Percentiles rank a stretch among this genome's conserved stretches.
Conservation (phyloP, 1,140 invertebrate genomes). For the Oncopodura yosiiana region DNA sequence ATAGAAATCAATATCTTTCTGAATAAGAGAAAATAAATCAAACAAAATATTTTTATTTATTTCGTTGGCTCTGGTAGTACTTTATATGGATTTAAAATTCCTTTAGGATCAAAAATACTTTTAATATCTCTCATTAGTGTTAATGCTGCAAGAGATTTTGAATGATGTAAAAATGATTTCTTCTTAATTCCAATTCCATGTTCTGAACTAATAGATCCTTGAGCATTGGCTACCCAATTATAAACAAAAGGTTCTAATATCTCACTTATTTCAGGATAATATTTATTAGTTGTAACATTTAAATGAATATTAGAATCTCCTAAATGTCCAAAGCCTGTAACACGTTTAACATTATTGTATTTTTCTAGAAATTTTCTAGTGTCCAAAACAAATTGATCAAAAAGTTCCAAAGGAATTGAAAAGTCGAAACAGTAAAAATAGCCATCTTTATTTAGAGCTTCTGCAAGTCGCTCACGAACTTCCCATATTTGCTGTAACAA, state of each 20-base stretch:
- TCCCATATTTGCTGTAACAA: conserved; percentile 63
- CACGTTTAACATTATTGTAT: conserved; percentile 36
- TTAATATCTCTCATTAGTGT: conserved; percentile 76
- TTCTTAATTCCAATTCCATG: conserved; percentile 91
- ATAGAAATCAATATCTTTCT: too few species aligned
- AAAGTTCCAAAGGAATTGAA: conserved; percentile 68
- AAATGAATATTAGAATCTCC: conserved; percentile 87
- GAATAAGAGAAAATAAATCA: background rate
- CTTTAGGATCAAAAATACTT: conserved; percentile 75
- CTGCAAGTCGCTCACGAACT: conserved; percentile 74
- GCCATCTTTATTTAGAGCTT: conserved; percentile 64
- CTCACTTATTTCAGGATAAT: conserved; percentile 55
- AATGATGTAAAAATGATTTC: conserved; percentile 70
- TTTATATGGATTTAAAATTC: conserved; percentile 95
- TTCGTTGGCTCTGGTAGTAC: conserved; percentile 49
- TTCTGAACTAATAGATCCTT: conserved; percentile 88
- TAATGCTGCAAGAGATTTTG: conserved; percentile 65
- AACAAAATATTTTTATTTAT: background rate
- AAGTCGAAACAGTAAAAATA: conserved; percentile 95
- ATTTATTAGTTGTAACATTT: conserved; percentile 65
- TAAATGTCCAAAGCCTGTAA: conserved; percentile 78
- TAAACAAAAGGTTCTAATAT: conserved; percentile 82
- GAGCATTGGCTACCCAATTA: conserved; percentile 65
- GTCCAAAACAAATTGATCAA: conserved; percentile 69
- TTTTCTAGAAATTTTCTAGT: conserved; percentile 54